phyloP scores from a whole-genome alignment of 2,888 invertebrate species.

The Clepsis dumicolana region DNA sequence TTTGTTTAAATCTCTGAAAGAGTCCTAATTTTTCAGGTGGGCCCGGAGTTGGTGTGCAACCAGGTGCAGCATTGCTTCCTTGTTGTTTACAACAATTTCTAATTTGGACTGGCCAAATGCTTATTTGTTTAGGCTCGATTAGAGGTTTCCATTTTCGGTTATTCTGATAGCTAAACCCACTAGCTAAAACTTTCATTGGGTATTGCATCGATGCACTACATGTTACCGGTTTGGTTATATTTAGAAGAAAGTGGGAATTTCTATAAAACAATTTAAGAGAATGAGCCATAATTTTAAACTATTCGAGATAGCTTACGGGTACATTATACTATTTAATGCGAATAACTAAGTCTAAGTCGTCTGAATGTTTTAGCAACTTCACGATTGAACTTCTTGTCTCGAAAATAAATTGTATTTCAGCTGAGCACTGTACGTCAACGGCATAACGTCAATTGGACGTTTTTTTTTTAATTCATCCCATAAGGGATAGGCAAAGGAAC shows the following conservation, averaged over 20 bases:
- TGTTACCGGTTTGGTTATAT: constrained; percentile 70
- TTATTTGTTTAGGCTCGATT: constrained; percentile 52
- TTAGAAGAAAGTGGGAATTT: constrained; percentile 62
- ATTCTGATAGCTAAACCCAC: constrained; percentile 62
- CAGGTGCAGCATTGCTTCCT: constrained; percentile 43
- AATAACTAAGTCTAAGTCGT: neutral
- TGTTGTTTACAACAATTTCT: constrained; percentile 58
- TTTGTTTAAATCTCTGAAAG: constrained; percentile 94
- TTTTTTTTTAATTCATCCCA: too few relatives aligned
- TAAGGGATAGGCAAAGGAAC: too few relatives aligned
- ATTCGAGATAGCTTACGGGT: constrained; percentile 8
- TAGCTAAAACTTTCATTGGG: constrained; percentile 62
- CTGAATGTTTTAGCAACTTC: neutral
- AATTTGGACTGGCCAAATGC: constrained; percentile 49
- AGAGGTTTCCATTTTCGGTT: constrained; percentile 50
- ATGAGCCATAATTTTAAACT: constrained; percentile 64
- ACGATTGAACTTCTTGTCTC: constrained; percentile 3
- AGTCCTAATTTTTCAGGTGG: constrained; percentile 84
- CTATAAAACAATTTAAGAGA: constrained; percentile 66
- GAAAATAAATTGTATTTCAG: neutral
- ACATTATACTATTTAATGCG: constrained; percentile 20
- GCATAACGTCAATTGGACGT: constrained; percentile 16
- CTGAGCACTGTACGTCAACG: neutral
- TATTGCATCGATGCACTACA: constrained; percentile 60
- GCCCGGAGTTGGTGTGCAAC: constrained; percentile 52